Evolutionary conservation across 2,888 invertebrate genomes (phyloP).

Genomic region (Cephus sareptanus): DNA sequence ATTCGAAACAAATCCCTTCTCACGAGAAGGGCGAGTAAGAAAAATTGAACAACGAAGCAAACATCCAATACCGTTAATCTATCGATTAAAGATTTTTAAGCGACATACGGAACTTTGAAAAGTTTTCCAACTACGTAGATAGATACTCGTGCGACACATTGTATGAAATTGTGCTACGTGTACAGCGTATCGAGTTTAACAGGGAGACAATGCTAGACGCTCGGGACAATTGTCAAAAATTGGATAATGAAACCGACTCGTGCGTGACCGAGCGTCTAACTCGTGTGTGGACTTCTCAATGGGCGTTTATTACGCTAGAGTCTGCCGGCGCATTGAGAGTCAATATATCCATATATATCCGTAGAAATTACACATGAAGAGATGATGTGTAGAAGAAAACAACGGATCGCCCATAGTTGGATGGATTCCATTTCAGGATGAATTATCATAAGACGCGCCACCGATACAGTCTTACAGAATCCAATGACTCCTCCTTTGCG

Average conservation of each 20-base stretch:
- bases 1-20: neutral
- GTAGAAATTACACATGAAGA: neutral
- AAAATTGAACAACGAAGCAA: neutral
- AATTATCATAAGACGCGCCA: neutral
- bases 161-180: neutral
- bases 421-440: neutral
- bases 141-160: neutral
- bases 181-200: neutral
- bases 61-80: neutral
- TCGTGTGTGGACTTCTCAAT: slow-evolving; percentile 16
- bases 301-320: slow-evolving; percentile 2
- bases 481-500: neutral
- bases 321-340: neutral
- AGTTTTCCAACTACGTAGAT: neutral
- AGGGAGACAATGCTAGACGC: slow-evolving; percentile 2
- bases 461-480: neutral
- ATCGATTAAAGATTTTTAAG: neutral
- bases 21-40: neutral
- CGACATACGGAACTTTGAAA: neutral
- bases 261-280: slow-evolving; percentile 14
- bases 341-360: neutral
- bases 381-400: neutral
- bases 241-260: slow-evolving; percentile 17
- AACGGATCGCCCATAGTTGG: neutral
- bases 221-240: slow-evolving; percentile 20